Percentiles rank a stretch among this genome's conserved stretches.
These are phyloP conservation scores for Pseudonaja textilis DNA, from an alignment of 2,113 vertebrate genomes.

Conservation along the genomic window DNA sequence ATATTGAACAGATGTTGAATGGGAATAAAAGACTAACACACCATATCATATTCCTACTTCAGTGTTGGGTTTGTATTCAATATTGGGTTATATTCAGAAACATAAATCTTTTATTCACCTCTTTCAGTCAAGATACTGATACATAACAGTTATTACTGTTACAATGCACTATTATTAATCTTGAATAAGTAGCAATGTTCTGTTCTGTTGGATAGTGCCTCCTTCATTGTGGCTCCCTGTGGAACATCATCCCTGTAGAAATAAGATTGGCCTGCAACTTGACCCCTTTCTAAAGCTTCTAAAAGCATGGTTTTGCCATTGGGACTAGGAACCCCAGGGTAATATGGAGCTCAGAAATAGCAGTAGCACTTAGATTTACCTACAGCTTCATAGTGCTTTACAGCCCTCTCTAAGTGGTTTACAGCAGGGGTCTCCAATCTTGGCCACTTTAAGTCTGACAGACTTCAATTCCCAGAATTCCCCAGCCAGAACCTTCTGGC, in stretches of 20 bases:
- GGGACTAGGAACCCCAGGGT: neutral
- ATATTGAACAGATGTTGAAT: neutral
- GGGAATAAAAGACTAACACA: neutral
- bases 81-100: neutral
- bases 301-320: neutral
- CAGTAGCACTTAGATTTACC: neutral
- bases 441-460: no score
- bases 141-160: neutral
- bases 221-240: neutral
- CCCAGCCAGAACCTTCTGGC: no score
- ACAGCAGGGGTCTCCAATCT: no score
- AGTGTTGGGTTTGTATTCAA: neutral
- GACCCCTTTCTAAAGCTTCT: neutral
- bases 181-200: neutral
- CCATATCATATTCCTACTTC: neutral
- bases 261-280: neutral
- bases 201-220: neutral
- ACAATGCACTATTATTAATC: neutral
- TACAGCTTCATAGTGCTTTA: neutral
- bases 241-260: neutral
- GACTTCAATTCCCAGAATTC: no score
- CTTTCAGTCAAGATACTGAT: neutral
- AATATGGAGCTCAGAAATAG: neutral
- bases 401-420: neutral
- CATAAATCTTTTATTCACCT: neutral